Evolutionary conservation across 2,797 vertebrate species (phyloP).

Genomic region (Micrastur ruficollis): DNA sequence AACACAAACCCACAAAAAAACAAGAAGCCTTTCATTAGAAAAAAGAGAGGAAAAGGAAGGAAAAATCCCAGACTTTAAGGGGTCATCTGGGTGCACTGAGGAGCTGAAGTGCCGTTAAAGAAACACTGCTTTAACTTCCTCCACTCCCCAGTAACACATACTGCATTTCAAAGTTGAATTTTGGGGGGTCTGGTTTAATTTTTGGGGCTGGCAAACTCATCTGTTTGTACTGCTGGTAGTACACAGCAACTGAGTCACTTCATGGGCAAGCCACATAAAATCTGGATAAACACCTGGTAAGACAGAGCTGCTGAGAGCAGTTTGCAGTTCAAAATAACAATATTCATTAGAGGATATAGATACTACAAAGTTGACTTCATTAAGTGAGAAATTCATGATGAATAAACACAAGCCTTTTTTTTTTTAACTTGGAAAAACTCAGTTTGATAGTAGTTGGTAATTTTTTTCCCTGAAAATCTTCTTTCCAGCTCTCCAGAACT

Average conservation of each 20-base stretch:
- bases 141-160: background rate
- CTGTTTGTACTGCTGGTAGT: background rate
- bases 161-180: background rate
- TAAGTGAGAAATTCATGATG: background rate
- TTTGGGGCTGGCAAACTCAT: background rate
- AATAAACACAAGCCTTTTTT: background rate
- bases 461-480: background rate
- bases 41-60: background rate
- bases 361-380: background rate
- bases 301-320: background rate
- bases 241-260: background rate
- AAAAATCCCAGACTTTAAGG: background rate
- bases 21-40: conserved; percentile 5
- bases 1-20: background rate
- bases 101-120: background rate
- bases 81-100: background rate
- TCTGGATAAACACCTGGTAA: background rate
- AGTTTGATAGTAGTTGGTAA: background rate
- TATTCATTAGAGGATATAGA: background rate
- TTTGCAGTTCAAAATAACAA: background rate
- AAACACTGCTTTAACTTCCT: background rate
- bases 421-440: background rate
- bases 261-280: background rate
- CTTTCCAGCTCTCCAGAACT: background rate
- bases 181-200: background rate